A percentile compares a stretch with the other conserved stretches of the same genome.
Evolutionary conservation across 2,888 invertebrate genomes (phyloP).

Genomic region (Sarcophaga subvicina): DNA sequence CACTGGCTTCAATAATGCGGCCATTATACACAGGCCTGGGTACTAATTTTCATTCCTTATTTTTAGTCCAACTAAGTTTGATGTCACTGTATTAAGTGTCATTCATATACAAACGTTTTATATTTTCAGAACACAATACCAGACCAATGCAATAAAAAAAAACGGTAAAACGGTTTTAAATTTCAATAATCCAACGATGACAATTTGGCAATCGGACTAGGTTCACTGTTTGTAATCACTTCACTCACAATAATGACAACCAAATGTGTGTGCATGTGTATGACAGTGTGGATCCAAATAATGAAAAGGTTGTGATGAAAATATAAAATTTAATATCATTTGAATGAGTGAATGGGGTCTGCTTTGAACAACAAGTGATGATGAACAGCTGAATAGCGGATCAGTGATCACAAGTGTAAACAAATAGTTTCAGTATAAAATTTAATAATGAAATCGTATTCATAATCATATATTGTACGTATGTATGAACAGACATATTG

Average conservation of each 20-base stretch:
- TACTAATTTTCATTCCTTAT: not conserved
- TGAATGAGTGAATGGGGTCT: slow-evolving; percentile 29
- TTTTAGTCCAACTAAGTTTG: not conserved
- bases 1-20: too few relatives aligned
- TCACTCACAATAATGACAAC: not conserved
- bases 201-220: slow-evolving; percentile 57
- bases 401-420: slow-evolving; percentile 55
- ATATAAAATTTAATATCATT: slow-evolving; percentile 51
- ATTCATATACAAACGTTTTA: slow-evolving; percentile 10
- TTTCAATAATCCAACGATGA: slow-evolving; percentile 64
- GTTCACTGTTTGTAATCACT: slow-evolving; percentile 7
- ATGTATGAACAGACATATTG: not conserved
- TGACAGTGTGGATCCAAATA: not conserved
- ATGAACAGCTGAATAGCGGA: slow-evolving; percentile 9
- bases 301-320: slow-evolving; percentile 39
- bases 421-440: slow-evolving; percentile 50
- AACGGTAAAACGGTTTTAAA: slow-evolving; percentile 47
- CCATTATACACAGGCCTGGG: too few relatives aligned
- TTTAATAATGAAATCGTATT: slow-evolving; percentile 19
- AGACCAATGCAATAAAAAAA: slow-evolving; percentile 35
- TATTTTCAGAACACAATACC: slow-evolving; percentile 27
- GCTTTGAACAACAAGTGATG: not conserved
- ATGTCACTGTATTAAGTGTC: slow-evolving; percentile 40
- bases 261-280: slow-evolving; percentile 42
- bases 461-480: not conserved